Evolutionary conservation across 2,888 invertebrate genomes (phyloP).

Genomic region (Caenorhabditis imperialis): DNA sequence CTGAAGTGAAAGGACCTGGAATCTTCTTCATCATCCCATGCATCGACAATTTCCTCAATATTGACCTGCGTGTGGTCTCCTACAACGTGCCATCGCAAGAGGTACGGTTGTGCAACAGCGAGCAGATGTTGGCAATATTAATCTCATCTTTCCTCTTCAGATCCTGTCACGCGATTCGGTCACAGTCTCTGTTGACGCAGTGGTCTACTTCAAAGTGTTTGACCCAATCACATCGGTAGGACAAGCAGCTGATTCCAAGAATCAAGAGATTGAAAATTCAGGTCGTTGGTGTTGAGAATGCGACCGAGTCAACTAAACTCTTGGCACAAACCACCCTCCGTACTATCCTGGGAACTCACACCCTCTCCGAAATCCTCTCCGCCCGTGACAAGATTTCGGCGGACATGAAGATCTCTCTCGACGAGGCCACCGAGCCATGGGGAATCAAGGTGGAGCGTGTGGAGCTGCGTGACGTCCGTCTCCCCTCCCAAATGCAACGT

Average conservation of each 20-base stretch:
- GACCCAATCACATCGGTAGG: conserved; percentile 52
- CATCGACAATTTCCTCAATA: conserved; percentile 81
- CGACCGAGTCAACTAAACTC: conserved; percentile 81
- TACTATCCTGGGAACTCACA: conserved; percentile 88
- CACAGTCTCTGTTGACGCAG: conserved; percentile 57
- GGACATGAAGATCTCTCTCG: conserved; percentile 77
- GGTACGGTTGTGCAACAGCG: conserved; percentile 81
- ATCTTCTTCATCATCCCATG: conserved; percentile 85
- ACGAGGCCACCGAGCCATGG: conserved; percentile 80
- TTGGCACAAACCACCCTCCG: conserved; percentile 80
- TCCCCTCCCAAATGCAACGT: conserved; percentile 90
- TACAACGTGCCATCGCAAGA: conserved; percentile 98
- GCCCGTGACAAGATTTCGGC: conserved; percentile 52
- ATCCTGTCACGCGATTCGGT: conserved; percentile 55
- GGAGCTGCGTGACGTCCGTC: conserved; percentile 84
- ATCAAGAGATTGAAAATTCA: background rate
- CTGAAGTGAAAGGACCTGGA: conserved; percentile 84
- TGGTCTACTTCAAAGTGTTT: conserved; percentile 57
- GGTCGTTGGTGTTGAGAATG: conserved; percentile 93
- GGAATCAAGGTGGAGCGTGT: conserved; percentile 78
- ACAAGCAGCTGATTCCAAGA: background rate
- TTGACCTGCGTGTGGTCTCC: conserved; percentile 93
- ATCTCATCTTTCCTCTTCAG: conserved; percentile 25
- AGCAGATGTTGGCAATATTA: conserved; percentile 3
- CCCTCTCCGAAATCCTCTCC: conserved; percentile 51